Conservation (phyloP, 1,140 invertebrate species). For the Microplitis demolitor region DNA sequence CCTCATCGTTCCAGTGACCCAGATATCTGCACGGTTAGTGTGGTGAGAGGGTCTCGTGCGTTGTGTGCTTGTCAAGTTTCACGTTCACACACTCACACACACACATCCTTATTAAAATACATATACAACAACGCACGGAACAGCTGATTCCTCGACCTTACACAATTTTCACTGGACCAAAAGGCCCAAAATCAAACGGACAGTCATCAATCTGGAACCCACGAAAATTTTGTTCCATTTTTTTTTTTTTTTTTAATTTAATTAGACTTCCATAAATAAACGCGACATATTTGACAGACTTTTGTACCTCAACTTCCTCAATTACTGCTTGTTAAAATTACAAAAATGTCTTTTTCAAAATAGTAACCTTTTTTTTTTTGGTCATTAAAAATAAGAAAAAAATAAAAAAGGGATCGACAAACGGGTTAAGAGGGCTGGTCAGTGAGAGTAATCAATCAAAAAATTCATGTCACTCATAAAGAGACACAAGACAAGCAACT, state of each 20-base stretch:
- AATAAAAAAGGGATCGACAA: not conserved
- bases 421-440: not conserved
- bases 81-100: not conserved
- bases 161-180: constrained; percentile 42
- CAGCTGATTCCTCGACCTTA: constrained; percentile 57
- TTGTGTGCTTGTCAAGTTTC: constrained; percentile 8
- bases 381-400: not conserved
- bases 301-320: not conserved
- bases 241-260: too few relatives aligned
- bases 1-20: constrained; percentile 59
- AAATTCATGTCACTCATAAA: constrained; percentile 37
- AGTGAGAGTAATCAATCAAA: constrained; percentile 41
- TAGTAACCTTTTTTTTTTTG: too few relatives aligned
- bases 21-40: constrained; percentile 46
- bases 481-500: not conserved
- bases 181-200: constrained; percentile 13
- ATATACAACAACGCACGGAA: not conserved
- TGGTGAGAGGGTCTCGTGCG: constrained; percentile 20
- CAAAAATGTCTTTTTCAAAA: not conserved
- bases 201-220: too few relatives aligned
- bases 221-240: too few relatives aligned
- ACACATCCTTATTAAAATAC: constrained; percentile 15
- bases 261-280: too few relatives aligned
- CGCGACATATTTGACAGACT: too few relatives aligned
- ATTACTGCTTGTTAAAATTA: not conserved